Percentiles rank a stretch among this genome's conserved stretches.
Conservation (phyloP, 2,797 vertebrate genomes). For the Vireo griseus region DNA sequence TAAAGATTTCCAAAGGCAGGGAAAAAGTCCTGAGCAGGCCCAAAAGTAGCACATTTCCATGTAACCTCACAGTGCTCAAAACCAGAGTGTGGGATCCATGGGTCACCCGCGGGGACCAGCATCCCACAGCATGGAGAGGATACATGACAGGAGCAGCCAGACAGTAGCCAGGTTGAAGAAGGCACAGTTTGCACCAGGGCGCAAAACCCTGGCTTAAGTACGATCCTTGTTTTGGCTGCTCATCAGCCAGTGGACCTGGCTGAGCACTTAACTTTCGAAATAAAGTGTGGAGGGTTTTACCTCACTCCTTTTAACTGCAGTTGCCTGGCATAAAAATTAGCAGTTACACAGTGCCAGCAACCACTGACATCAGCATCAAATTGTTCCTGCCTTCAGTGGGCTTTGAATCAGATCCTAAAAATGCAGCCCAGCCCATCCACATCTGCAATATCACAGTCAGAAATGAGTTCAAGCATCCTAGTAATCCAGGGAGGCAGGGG, state of each 20-base stretch:
- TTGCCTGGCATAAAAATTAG: neutral
- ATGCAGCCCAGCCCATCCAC: constrained; percentile 40
- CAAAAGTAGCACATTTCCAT: neutral
- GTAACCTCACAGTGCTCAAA: accelerated
- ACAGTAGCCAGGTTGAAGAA: neutral
- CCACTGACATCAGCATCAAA: neutral
- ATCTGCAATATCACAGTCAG: neutral
- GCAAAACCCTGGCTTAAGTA: neutral
- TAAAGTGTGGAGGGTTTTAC: neutral
- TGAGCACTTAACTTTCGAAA: neutral
- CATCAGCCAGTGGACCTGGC: neutral
- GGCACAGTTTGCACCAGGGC: neutral
- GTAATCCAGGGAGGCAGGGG: neutral
- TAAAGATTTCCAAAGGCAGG: neutral
- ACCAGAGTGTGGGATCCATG: neutral
- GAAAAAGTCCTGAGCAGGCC: neutral
- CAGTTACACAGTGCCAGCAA: neutral
- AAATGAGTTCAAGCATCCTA: constrained; percentile 1
- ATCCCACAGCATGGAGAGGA: neutral
- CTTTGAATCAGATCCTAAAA: constrained; percentile 50
- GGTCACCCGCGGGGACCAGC: neutral
- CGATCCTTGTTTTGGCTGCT: neutral
- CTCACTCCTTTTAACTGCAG: neutral
- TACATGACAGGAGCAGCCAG: neutral
- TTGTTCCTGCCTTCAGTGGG: constrained; percentile 1